These are phyloP conservation scores for Chaetura pelagica DNA, from an alignment of 2,113 vertebrate species.

Conservation along the genomic window DNA sequence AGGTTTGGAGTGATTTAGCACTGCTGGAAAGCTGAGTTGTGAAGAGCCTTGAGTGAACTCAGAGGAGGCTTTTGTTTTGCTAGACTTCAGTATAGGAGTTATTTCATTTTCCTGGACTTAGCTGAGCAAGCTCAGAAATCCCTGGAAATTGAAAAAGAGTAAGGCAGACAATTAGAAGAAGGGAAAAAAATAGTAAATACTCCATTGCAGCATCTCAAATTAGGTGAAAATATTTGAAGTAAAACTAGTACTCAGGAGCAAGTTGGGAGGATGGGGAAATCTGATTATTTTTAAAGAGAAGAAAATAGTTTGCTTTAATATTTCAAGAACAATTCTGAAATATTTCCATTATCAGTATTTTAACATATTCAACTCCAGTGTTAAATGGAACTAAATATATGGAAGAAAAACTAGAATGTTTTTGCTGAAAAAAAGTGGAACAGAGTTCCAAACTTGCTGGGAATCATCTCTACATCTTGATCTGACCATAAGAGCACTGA, in stretches of 20 bases:
- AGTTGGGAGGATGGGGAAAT: not conserved
- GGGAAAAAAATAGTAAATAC: not conserved
- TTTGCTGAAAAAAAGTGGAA: not conserved
- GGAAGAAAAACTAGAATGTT: not conserved
- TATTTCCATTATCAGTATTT: not conserved
- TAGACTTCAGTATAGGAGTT: not conserved
- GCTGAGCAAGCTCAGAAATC: not conserved
- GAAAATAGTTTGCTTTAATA: not conserved
- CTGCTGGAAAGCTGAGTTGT: not conserved
- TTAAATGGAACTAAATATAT: not conserved
- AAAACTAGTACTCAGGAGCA: not conserved
- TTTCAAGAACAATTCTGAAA: not conserved
- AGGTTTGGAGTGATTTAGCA: slow-evolving; percentile 4
- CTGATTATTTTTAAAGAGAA: not conserved
- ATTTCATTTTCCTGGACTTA: not conserved
- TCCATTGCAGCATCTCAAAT: not conserved
- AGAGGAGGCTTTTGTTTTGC: slow-evolving; percentile 2
- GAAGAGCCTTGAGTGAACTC: not conserved
- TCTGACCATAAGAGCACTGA: not conserved
- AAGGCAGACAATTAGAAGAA: not conserved
- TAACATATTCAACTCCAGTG: not conserved
- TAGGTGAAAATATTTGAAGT: slow-evolving; percentile 39
- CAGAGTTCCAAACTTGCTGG: not conserved
- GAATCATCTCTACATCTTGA: not conserved
- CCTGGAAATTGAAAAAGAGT: not conserved